These are phyloP conservation scores for Vanacampus margaritifer DNA, from an alignment of 2,113 vertebrate genomes.

Conservation along the genomic window DNA sequence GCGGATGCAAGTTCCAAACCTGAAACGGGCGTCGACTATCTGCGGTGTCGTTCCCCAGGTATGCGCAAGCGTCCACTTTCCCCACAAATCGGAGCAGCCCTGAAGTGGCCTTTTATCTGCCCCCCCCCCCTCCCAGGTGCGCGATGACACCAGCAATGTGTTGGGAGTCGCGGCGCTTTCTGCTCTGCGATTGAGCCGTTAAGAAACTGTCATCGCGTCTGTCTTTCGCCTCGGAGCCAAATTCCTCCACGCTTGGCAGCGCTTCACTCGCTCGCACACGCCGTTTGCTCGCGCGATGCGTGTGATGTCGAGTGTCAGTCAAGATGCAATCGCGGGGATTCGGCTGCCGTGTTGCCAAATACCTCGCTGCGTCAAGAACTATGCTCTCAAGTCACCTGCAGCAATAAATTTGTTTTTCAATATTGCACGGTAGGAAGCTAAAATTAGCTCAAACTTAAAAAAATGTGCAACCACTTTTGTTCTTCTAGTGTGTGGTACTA, in stretches of 20 bases:
- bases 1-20: too few species aligned
- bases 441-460: too few species aligned
- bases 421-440: too few species aligned
- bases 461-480: too few species aligned
- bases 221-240: conserved; percentile 32
- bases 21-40: too few species aligned
- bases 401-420: background rate
- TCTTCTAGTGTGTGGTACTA: too few species aligned
- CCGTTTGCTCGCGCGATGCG: conserved; percentile 1
- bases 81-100: background rate
- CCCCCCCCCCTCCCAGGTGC: background rate
- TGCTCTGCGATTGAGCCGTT: background rate
- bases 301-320: conserved; percentile 2
- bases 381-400: background rate
- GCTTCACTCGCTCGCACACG: background rate
- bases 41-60: background rate
- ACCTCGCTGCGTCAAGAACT: background rate
- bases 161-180: background rate
- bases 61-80: background rate
- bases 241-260: conserved; percentile 27
- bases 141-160: background rate
- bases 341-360: conserved; percentile 6
- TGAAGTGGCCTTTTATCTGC: background rate
- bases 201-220: conserved; percentile 28
- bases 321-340: conserved; percentile 5